These are phyloP conservation scores for Rousettus madagascariensis DNA, from an alignment of 2,797 vertebrate genomes.

Conservation along the genomic window DNA sequence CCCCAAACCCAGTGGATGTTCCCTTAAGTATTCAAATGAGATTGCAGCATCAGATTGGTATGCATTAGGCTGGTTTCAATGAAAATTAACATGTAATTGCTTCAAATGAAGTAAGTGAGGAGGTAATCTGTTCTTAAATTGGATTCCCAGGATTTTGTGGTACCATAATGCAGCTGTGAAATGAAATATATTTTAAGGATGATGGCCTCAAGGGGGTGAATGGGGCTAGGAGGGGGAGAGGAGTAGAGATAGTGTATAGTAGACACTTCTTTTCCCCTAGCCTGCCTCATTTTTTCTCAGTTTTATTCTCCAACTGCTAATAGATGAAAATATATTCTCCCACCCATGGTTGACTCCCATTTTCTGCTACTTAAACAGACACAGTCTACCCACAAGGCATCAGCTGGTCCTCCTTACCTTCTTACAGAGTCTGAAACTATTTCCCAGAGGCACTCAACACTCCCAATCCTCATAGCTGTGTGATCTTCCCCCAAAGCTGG, in stretches of 20 bases:
- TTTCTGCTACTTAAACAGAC: not conserved
- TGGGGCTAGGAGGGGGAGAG: constrained; percentile 58
- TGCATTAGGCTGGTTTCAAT: constrained; percentile 91
- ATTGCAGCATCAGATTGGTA: constrained; percentile 90
- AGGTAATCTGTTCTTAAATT: constrained; percentile 93
- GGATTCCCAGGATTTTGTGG: constrained; percentile 91
- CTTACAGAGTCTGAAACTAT: not conserved
- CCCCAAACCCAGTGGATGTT: constrained; percentile 80
- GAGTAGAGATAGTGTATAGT: constrained; percentile 25
- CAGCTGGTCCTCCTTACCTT: not conserved
- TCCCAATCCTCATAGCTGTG: not conserved
- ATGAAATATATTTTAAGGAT: constrained; percentile 90
- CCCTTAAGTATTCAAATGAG: constrained; percentile 90
- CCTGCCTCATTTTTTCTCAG: constrained; percentile 36
- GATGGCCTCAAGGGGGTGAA: constrained; percentile 87
- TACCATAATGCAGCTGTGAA: constrained; percentile 91
- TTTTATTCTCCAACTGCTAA: not conserved
- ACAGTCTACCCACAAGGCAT: not conserved
- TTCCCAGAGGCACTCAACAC: not conserved
- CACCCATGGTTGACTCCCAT: not conserved
- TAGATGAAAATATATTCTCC: not conserved
- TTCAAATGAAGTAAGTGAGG: constrained; percentile 93
- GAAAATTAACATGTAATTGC: constrained; percentile 93
- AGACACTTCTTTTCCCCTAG: constrained; percentile 7
- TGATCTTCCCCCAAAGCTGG: not conserved